phyloP scores from a whole-genome alignment of 1,140 invertebrate species.

The Choristoneura fumiferana region DNA sequence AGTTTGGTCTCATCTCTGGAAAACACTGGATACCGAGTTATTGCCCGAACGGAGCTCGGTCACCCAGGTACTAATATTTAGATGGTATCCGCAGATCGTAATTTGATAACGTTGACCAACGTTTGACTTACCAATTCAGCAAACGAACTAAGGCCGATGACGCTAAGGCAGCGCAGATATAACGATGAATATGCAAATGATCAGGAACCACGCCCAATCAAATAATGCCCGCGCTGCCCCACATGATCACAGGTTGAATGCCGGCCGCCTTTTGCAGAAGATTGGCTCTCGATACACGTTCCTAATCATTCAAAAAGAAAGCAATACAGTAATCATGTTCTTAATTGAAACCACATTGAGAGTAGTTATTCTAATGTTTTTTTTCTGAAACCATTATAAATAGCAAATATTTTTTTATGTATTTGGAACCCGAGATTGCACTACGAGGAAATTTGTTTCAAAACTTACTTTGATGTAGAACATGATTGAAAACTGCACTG shows the following conservation, averaged over 20 bases:
- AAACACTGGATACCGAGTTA: too few relatives aligned
- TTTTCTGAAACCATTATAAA: too few relatives aligned
- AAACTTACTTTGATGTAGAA: conserved; percentile 82
- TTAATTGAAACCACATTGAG: too few relatives aligned
- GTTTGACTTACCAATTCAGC: conserved; percentile 70
- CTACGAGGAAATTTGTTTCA: too few relatives aligned
- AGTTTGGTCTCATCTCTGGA: too few relatives aligned
- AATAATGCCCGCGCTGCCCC: conserved; percentile 85
- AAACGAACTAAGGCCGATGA: conserved; percentile 75
- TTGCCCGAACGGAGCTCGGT: too few relatives aligned
- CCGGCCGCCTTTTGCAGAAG: conserved; percentile 86
- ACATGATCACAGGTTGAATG: conserved; percentile 84
- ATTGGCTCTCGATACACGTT: conserved; percentile 77
- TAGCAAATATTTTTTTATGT: too few relatives aligned
- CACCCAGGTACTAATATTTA: too few relatives aligned
- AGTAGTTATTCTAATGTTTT: too few relatives aligned
- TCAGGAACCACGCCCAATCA: conserved; percentile 83
- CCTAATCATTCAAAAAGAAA: conserved; percentile 45
- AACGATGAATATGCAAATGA: conserved; percentile 76
- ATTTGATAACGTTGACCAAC: too few relatives aligned
- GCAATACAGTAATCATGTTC: conserved; percentile 10
- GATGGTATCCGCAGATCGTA: too few relatives aligned
- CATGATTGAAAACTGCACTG: conserved; percentile 63
- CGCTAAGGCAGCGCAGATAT: conserved; percentile 78
- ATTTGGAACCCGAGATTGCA: too few relatives aligned